A percentile compares a stretch with the other conserved stretches of the same genome.
Evolutionary conservation across 2,888 invertebrate species (phyloP).

Genomic region (Orgyia antiqua): DNA sequence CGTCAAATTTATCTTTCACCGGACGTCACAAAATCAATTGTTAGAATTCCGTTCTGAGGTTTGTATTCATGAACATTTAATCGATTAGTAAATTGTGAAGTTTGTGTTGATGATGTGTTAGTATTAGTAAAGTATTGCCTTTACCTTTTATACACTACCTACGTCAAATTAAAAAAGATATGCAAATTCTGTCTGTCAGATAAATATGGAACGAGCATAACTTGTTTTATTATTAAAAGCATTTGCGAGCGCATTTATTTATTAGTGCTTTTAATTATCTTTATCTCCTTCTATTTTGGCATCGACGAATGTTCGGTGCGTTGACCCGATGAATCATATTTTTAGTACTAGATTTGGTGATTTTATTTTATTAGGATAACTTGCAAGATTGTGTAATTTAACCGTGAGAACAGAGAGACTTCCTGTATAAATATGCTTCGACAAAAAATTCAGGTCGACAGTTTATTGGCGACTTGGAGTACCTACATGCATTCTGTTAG

Average conservation of each 20-base stretch:
- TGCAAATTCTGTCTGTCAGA: conserved; percentile 58
- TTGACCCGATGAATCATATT: conserved; percentile 53
- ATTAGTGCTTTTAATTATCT: conserved; percentile 70
- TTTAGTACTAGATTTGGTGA: conserved; percentile 27
- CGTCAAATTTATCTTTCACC: conserved; percentile 23
- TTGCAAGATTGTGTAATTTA: conserved; percentile 23
- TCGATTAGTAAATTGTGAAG: conserved; percentile 23
- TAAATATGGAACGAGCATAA: conserved; percentile 43
- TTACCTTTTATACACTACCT: conserved; percentile 36
- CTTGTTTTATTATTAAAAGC: conserved; percentile 51
- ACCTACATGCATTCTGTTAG: conserved; percentile 57
- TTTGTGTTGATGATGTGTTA: conserved; percentile 27
- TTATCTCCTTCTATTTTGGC: conserved; percentile 66
- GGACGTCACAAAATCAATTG: conserved; percentile 19
- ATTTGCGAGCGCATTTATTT: conserved; percentile 59
- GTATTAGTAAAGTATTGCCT: conserved; percentile 27
- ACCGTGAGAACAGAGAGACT: conserved; percentile 57
- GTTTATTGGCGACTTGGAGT: conserved; percentile 59
- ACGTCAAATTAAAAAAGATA: conserved; percentile 64
- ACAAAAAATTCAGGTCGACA: conserved; percentile 66
- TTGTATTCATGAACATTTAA: conserved; percentile 11
- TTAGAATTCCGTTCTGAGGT: conserved; percentile 24
- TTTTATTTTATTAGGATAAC: conserved; percentile 19
- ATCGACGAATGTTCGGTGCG: conserved; percentile 45
- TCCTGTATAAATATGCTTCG: conserved; percentile 51